These are phyloP conservation scores for Apamea sordens DNA, from an alignment of 2,888 invertebrate species.

Conservation along the genomic window DNA sequence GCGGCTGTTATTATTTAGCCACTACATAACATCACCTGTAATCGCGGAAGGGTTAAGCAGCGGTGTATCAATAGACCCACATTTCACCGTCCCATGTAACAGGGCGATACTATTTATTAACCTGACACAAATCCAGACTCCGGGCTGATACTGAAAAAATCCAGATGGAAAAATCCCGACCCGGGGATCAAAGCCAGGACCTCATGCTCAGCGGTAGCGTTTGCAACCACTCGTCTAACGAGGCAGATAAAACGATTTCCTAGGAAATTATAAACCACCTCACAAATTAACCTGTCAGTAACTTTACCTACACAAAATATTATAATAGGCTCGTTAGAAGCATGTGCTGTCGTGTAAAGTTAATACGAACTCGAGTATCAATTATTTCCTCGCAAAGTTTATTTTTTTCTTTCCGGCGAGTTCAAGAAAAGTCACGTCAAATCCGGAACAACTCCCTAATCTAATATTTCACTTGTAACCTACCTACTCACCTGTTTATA, in stretches of 20 bases:
- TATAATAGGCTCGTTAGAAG: neutral
- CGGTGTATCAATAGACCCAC: too few relatives aligned
- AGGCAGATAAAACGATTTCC: neutral
- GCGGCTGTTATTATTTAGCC: too few relatives aligned
- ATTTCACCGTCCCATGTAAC: neutral
- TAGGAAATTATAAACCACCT: neutral
- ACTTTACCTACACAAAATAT: neutral
- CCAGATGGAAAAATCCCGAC: neutral
- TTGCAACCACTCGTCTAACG: neutral
- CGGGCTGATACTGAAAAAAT: too few relatives aligned
- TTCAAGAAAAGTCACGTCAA: conserved; percentile 24
- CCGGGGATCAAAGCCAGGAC: neutral
- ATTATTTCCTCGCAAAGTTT: conserved; percentile 2
- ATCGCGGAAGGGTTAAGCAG: too few relatives aligned
- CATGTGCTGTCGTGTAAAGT: neutral
- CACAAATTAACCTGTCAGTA: neutral
- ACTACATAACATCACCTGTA: too few relatives aligned
- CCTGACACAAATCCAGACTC: neutral
- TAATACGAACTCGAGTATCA: neutral
- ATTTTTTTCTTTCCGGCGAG: conserved; percentile 3
- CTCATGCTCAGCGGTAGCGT: neutral
- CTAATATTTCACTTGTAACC: conserved; percentile 45
- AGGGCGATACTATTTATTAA: too few relatives aligned
- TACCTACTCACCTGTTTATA: conserved; percentile 48
- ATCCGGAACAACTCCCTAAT: conserved; percentile 40